A percentile compares a stretch with the other conserved stretches of the same genome.
Conservation (phyloP, 2,797 vertebrate genomes). For the Taeniopygia guttata region DNA sequence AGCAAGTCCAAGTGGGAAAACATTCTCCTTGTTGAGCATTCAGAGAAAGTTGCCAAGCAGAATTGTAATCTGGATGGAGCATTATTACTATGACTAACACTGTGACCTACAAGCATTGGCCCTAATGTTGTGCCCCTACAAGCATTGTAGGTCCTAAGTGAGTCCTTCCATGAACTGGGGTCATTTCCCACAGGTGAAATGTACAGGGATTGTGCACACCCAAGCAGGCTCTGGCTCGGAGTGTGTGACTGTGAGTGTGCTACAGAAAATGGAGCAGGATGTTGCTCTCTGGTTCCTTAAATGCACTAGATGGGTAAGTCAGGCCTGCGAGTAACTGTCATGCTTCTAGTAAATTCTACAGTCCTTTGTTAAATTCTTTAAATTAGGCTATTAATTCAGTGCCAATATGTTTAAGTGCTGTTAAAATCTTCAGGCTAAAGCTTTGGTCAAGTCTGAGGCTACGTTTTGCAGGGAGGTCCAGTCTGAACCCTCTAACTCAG, state of each 20-base stretch:
- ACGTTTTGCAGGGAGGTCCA: fast-evolving
- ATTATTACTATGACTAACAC: fast-evolving
- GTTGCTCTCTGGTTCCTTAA: neutral
- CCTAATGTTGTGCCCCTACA: too few relatives aligned
- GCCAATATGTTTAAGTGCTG: fast-evolving
- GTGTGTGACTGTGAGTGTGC: neutral
- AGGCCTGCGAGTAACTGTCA: too few relatives aligned
- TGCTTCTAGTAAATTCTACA: neutral
- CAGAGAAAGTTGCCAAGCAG: neutral
- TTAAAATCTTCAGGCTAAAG: neutral
- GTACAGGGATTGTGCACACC: too few relatives aligned
- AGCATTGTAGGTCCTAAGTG: too few relatives aligned
- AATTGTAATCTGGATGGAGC: fast-evolving
- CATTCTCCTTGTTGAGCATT: fast-evolving
- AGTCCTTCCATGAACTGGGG: neutral
- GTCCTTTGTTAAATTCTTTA: neutral
- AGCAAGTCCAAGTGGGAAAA: neutral
- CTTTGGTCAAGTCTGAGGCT: too few relatives aligned
- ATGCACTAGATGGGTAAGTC: fast-evolving
- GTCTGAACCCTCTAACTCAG: neutral
- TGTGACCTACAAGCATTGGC: too few relatives aligned
- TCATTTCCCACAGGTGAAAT: too few relatives aligned
- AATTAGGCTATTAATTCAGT: neutral
- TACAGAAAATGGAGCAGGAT: neutral
- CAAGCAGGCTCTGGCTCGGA: neutral